These are phyloP conservation scores for Buphagus erythrorhynchus DNA, from an alignment of 2,797 vertebrate species.

Conservation along the genomic window DNA sequence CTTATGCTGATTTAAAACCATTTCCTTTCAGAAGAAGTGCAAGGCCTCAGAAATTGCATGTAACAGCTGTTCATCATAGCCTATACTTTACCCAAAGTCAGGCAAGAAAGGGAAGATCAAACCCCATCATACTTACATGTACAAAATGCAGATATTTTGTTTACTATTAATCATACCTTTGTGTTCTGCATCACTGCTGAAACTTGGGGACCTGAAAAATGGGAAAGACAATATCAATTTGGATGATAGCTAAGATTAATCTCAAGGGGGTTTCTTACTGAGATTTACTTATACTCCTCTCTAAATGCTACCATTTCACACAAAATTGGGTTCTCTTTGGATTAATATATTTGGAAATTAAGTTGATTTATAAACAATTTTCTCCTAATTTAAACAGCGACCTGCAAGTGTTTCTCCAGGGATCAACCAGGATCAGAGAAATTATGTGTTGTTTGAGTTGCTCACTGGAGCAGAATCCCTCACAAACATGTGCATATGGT, in stretches of 20 bases:
- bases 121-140: not conserved
- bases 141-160: not conserved
- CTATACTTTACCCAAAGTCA: not conserved
- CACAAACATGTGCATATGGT: not conserved
- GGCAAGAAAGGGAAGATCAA: not conserved
- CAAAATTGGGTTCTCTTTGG: constrained; percentile 47
- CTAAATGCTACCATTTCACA: constrained; percentile 12
- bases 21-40: not conserved
- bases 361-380: constrained; percentile 75
- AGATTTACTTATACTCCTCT: not conserved
- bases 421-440: constrained; percentile 39
- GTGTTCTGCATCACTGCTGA: not conserved
- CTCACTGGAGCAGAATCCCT: not conserved
- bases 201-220: not conserved
- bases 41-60: not conserved
- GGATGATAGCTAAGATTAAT: not conserved
- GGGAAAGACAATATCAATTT: not conserved
- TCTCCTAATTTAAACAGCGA: constrained; percentile 65
- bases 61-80: not conserved
- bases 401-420: constrained; percentile 59
- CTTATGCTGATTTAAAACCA: not conserved
- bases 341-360: constrained; percentile 73
- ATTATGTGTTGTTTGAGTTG: not conserved
- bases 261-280: not conserved
- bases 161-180: not conserved